phyloP scores from a whole-genome alignment of 2,113 vertebrate species.

The Pavo muticus region DNA sequence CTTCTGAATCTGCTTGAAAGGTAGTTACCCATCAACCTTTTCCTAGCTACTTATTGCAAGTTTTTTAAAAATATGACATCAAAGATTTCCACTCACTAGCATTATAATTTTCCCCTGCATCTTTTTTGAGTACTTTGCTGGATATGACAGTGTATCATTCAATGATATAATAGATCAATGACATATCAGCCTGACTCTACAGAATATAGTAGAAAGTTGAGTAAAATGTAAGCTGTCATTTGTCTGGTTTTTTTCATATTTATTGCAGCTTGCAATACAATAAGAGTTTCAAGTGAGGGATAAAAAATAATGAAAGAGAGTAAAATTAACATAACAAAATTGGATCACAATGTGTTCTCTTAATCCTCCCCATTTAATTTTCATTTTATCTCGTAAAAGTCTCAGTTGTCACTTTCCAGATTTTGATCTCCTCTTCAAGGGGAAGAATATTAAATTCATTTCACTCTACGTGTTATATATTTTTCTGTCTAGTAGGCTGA shows the following conservation, averaged over 20 bases:
- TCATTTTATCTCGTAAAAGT: slow-evolving; percentile 8
- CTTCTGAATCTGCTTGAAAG: not conserved
- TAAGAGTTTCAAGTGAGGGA: not conserved
- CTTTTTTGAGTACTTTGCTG: not conserved
- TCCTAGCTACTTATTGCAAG: not conserved
- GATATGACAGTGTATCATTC: not conserved
- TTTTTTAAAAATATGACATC: not conserved
- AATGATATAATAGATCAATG: not conserved
- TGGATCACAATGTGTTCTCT: slow-evolving; percentile 8
- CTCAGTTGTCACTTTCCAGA: slow-evolving; percentile 14
- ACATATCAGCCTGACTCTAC: not conserved
- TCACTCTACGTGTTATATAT: not conserved
- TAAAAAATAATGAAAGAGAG: slow-evolving; percentile 22
- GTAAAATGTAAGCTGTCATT: not conserved
- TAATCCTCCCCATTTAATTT: slow-evolving; percentile 45
- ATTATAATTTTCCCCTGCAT: not conserved
- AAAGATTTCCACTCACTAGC: not conserved
- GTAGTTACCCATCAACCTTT: not conserved
- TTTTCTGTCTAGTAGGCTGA: not conserved
- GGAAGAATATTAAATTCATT: not conserved
- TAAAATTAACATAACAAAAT: slow-evolving; percentile 36
- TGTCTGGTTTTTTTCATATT: not conserved
- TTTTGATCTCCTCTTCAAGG: slow-evolving; percentile 27
- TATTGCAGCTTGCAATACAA: not conserved
- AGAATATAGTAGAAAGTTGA: fast-evolving